These are phyloP conservation scores for Plebejus anna DNA, from an alignment of 2,888 invertebrate genomes.

Conservation along the genomic window DNA sequence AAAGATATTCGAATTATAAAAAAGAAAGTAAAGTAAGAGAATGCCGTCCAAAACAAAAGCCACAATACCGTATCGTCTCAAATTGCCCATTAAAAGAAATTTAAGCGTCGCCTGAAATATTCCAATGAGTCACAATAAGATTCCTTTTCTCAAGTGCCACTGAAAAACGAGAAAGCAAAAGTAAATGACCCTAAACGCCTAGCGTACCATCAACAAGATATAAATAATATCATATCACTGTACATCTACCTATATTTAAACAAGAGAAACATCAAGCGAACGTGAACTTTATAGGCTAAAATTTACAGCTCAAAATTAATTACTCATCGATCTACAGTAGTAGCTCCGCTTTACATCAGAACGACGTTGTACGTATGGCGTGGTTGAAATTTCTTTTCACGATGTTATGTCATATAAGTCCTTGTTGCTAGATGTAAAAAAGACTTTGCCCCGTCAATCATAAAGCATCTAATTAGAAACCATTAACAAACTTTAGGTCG, in stretches of 20 bases:
- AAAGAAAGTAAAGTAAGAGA: slow-evolving; percentile 18
- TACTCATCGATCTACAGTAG: slow-evolving; percentile 4
- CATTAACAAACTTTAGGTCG: slow-evolving; percentile 53
- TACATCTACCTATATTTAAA: slow-evolving; percentile 43
- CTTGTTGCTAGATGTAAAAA: slow-evolving; percentile 46
- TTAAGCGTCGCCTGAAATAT: slow-evolving; percentile 36
- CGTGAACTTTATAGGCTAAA: slow-evolving; percentile 40
- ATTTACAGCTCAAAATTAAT: slow-evolving; percentile 32
- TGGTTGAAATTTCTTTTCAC: slow-evolving; percentile 62
- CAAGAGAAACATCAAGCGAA: slow-evolving; percentile 38
- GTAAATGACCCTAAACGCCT: slow-evolving; percentile 69
- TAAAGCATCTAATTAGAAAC: slow-evolving; percentile 63
- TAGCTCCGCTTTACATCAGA: slow-evolving; percentile 32
- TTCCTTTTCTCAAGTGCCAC: slow-evolving; percentile 44
- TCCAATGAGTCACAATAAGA: slow-evolving; percentile 40
- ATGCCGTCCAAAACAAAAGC: slow-evolving; percentile 16
- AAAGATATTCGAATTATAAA: neutral
- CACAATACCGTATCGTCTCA: slow-evolving; percentile 26
- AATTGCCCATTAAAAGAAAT: slow-evolving; percentile 33
- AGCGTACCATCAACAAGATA: slow-evolving; percentile 60
- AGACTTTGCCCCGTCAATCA: slow-evolving; percentile 48
- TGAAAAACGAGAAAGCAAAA: slow-evolving; percentile 56
- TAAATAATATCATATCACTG: slow-evolving; percentile 64
- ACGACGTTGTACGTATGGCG: slow-evolving; percentile 60
- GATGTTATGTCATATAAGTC: slow-evolving; percentile 52